Evolutionary conservation across 2,888 invertebrate species (phyloP).

Genomic region (Ceramica pisi): DNA sequence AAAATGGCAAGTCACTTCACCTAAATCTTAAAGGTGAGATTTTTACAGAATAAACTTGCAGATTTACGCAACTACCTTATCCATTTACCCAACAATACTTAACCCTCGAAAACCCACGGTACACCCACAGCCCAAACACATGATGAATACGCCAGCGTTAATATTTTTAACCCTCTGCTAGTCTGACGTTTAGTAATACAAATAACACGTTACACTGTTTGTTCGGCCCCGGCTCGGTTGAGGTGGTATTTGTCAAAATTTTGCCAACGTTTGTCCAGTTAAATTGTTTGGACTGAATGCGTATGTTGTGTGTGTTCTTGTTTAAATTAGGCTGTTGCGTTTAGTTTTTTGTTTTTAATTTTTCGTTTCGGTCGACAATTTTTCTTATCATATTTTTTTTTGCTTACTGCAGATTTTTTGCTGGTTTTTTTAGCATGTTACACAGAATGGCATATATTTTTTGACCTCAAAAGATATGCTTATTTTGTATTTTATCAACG

Average conservation of each 20-base stretch:
- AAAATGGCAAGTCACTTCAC: too few relatives aligned
- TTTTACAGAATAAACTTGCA: neutral
- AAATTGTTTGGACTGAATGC: conserved; percentile 50
- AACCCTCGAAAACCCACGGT: conserved; percentile 3
- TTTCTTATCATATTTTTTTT: conserved; percentile 19
- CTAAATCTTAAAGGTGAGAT: too few relatives aligned
- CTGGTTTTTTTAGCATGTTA: too few relatives aligned
- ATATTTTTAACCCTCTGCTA: conserved; percentile 57
- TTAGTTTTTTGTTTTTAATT: conserved; percentile 32
- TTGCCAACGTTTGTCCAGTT: conserved; percentile 44
- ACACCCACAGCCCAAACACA: conserved; percentile 17
- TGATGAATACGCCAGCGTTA: conserved; percentile 51
- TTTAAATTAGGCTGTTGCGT: conserved; percentile 48
- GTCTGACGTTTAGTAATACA: conserved; percentile 59
- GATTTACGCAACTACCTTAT: neutral
- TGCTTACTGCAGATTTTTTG: neutral
- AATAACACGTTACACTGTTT: conserved; percentile 62
- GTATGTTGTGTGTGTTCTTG: conserved; percentile 23
- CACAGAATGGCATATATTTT: too few relatives aligned
- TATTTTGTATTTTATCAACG: neutral
- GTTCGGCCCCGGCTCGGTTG: conserved; percentile 22
- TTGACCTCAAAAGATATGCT: neutral
- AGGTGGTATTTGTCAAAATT: conserved; percentile 60
- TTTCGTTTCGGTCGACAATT: conserved; percentile 35
- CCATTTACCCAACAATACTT: conserved; percentile 8